A percentile compares a stretch with the other conserved stretches of the same genome.
phyloP scores from a whole-genome alignment of 1,140 invertebrate species.

The Zaprionus lachaisei region DNA sequence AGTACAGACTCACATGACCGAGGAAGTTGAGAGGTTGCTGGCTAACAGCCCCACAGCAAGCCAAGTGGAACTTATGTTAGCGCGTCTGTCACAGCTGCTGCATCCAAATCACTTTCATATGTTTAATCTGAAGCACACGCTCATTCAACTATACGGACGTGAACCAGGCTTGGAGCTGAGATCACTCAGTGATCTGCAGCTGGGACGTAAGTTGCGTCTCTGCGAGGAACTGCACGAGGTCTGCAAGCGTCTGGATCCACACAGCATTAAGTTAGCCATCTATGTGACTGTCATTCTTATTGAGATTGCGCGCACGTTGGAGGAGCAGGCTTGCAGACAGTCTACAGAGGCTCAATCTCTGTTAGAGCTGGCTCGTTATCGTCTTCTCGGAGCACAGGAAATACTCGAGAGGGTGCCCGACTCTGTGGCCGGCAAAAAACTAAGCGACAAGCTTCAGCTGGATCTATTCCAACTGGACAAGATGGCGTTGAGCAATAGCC shows the following conservation, averaged over 20 bases:
- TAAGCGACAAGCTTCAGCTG: slow-evolving; percentile 61
- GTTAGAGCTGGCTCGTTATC: slow-evolving; percentile 39
- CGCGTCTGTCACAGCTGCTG: slow-evolving; percentile 88
- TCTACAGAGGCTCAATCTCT: slow-evolving; percentile 47
- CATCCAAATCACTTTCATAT: slow-evolving; percentile 93
- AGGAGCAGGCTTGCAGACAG: slow-evolving; percentile 85
- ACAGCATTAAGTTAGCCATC: slow-evolving; percentile 88
- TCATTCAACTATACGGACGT: slow-evolving; percentile 91
- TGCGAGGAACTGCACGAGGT: slow-evolving; percentile 89
- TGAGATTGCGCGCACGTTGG: slow-evolving; percentile 87
- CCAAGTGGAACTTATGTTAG: slow-evolving; percentile 87
- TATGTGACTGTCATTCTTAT: slow-evolving; percentile 90
- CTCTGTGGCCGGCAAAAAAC: slow-evolving; percentile 72
- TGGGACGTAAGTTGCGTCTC: slow-evolving; percentile 88
- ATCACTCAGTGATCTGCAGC: slow-evolving; percentile 86
- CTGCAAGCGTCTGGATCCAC: slow-evolving; percentile 88
- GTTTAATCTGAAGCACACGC: slow-evolving; percentile 91
- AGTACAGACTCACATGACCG: slow-evolving; percentile 88
- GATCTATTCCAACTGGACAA: slow-evolving; percentile 66
- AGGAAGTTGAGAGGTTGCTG: slow-evolving; percentile 89
- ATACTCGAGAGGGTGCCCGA: slow-evolving; percentile 72
- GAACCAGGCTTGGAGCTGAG: slow-evolving; percentile 86
- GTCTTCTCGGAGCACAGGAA: slow-evolving; percentile 62
- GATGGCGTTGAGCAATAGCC: slow-evolving; percentile 33
- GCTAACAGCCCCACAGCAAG: slow-evolving; percentile 86